Evolutionary conservation across 1,140 invertebrate species (phyloP).

Genomic region (Limonius californicus): DNA sequence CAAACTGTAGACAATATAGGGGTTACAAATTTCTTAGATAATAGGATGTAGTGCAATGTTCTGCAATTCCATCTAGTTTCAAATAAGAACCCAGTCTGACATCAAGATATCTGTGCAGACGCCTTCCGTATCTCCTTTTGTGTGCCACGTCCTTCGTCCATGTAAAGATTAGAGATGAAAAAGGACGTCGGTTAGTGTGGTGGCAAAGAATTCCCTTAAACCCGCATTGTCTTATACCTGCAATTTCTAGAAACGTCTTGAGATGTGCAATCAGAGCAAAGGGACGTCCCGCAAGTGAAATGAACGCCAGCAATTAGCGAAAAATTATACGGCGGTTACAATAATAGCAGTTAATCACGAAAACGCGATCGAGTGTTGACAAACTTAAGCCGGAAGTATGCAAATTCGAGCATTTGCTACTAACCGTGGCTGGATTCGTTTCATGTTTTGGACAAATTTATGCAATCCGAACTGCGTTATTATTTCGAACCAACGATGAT

Average conservation of each 20-base stretch:
- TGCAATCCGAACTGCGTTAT: too few species aligned
- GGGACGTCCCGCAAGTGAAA: neutral
- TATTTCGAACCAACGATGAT: neutral
- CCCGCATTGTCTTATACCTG: neutral
- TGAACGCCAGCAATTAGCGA: neutral
- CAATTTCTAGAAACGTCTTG: neutral
- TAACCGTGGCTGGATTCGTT: too few species aligned
- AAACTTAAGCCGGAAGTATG: too few species aligned
- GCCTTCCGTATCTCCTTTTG: neutral
- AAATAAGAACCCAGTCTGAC: neutral
- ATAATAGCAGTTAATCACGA: too few species aligned
- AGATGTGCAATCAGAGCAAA: neutral
- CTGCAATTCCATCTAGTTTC: neutral
- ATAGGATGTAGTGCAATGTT: neutral
- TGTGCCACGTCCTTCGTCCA: neutral
- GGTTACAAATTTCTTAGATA: neutral
- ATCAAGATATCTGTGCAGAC: neutral
- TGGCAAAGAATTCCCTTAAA: neutral
- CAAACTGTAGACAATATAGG: neutral
- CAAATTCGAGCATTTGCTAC: too few species aligned
- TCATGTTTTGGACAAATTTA: too few species aligned
- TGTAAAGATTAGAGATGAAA: neutral
- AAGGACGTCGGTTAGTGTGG: neutral
- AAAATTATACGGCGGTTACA: neutral
- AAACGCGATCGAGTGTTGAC: too few species aligned